Evolutionary conservation across 2,888 invertebrate species (phyloP).

Genomic region (Gymnoscelis rufifasciata): DNA sequence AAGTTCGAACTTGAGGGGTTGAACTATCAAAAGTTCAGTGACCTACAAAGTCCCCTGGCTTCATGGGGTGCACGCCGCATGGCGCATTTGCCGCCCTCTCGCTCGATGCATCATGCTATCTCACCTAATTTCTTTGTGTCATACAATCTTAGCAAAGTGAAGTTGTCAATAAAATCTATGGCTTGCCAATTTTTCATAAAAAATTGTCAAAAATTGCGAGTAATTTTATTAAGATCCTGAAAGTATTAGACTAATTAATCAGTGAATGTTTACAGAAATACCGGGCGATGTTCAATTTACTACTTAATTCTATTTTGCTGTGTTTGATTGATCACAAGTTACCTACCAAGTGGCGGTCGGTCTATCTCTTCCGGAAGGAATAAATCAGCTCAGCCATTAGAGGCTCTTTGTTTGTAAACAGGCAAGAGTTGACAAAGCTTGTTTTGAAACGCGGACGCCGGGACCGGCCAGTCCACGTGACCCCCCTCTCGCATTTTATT

Average conservation of each 20-base stretch:
- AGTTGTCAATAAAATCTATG: too few species aligned
- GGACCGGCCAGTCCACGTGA: conserved; percentile 44
- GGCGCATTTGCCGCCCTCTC: conserved; percentile 50
- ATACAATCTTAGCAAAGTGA: conserved; percentile 18
- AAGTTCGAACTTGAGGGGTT: conserved; percentile 46
- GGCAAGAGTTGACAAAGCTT: conserved; percentile 51
- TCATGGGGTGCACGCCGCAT: conserved; percentile 64
- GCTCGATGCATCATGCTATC: conserved; percentile 46
- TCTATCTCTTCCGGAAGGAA: conserved; percentile 32
- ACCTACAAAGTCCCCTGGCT: conserved; percentile 65
- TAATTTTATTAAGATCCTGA: too few species aligned
- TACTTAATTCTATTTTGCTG: too few species aligned
- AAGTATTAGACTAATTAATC: too few species aligned
- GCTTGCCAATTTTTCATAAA: neutral
- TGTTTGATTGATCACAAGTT: neutral
- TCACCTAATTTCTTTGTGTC: conserved; percentile 49
- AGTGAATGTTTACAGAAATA: too few species aligned
- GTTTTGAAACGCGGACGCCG: conserved; percentile 52
- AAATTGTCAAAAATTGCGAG: too few species aligned
- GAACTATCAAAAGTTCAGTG: conserved; percentile 61
- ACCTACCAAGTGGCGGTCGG: neutral
- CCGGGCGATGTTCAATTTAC: too few species aligned
- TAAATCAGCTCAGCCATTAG: conserved; percentile 27
- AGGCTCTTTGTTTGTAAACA: conserved; percentile 59
- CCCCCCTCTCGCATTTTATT: conserved; percentile 14